phyloP scores from a whole-genome alignment of 2,797 vertebrate species.

The Cynopterus sphinx region DNA sequence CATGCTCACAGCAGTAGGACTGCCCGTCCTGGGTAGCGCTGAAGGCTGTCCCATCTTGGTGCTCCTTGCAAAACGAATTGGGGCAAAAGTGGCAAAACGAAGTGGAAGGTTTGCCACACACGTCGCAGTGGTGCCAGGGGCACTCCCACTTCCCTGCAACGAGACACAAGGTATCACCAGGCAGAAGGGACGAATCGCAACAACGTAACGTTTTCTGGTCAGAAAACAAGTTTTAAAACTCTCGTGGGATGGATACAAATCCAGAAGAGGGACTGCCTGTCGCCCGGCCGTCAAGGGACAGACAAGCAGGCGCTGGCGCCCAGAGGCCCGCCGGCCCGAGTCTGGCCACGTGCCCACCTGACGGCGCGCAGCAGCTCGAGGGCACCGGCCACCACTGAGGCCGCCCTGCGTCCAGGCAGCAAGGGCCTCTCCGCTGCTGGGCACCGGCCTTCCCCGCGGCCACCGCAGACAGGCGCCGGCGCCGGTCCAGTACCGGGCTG shows the following conservation, averaged over 20 bases:
- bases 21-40: constrained; percentile 86
- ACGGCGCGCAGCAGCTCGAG: no score
- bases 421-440: no score
- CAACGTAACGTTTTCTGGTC: no score
- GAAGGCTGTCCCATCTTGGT: constrained; percentile 92
- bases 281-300: no score
- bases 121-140: constrained; percentile 99
- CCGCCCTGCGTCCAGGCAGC: no score
- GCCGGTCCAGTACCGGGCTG: fast-evolving
- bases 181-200: not conserved
- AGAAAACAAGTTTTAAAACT: not conserved
- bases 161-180: not conserved
- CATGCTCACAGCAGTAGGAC: constrained; percentile 94
- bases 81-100: constrained; percentile 97
- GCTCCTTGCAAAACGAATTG: constrained; percentile 97
- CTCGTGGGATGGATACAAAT: not conserved
- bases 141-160: constrained; percentile 97
- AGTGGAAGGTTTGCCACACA: constrained; percentile 95
- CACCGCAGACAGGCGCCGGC: no score
- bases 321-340: no score
- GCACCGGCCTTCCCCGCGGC: no score
- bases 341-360: no score
- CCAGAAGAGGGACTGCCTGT: no score
- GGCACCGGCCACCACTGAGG: no score
- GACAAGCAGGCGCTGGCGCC: not conserved